A percentile compares a stretch with the other conserved stretches of the same genome.
These are phyloP conservation scores for Tylochromis polylepis DNA, from an alignment of 2,113 vertebrate species.

Conservation along the genomic window DNA sequence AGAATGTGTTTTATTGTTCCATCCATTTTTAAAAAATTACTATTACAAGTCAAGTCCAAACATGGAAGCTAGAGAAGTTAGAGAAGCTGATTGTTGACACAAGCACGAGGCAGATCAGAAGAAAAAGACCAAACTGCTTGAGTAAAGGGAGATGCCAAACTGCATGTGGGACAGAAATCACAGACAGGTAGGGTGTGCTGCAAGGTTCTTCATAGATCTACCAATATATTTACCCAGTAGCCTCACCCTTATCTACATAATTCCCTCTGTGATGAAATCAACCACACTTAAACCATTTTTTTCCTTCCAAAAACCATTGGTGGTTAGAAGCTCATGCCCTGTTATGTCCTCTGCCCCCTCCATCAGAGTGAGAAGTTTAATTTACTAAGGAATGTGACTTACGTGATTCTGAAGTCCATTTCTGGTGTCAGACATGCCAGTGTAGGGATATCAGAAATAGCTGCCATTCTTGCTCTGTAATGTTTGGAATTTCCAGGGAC, in stretches of 20 bases:
- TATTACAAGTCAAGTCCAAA: too few species aligned
- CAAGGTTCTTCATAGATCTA: background rate
- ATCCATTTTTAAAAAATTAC: too few species aligned
- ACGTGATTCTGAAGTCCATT: background rate
- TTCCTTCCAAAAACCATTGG: background rate
- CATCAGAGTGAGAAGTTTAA: background rate
- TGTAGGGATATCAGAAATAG: background rate
- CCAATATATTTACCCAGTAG: background rate
- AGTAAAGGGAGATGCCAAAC: background rate
- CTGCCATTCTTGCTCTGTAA: background rate
- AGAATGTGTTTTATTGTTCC: background rate
- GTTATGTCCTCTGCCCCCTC: background rate
- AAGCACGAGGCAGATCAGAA: background rate
- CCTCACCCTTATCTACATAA: background rate
- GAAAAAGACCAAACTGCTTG: background rate
- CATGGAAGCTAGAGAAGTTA: background rate
- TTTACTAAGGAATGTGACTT: background rate
- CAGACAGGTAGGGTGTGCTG: background rate
- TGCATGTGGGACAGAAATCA: constrained; percentile 2
- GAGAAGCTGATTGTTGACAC: background rate
- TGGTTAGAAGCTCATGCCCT: background rate
- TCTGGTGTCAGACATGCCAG: background rate
- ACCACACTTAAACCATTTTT: background rate
- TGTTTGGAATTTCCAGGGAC: constrained; percentile 8
- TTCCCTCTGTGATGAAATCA: background rate